Evolutionary conservation across 2,797 vertebrate species (phyloP).

Genomic region (Bryconaethiops microstoma): DNA sequence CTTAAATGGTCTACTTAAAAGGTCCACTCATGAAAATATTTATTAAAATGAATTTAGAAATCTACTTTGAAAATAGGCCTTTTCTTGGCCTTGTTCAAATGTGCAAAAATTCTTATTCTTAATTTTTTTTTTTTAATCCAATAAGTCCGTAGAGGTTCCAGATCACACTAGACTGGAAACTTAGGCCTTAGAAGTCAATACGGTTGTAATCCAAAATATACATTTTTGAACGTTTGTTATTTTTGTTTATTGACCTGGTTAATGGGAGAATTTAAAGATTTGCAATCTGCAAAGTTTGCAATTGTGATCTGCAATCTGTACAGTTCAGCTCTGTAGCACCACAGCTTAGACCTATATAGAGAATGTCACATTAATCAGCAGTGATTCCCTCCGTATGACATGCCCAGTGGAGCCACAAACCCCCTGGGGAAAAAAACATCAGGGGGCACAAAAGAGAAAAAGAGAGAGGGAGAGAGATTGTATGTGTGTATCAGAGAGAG

Average conservation of each 20-base stretch:
- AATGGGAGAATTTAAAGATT: background rate
- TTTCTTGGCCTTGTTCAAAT: background rate
- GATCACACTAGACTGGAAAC: background rate
- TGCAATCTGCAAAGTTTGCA: background rate
- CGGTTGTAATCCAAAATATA: too few relatives aligned
- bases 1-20: background rate
- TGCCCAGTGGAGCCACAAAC: constrained; percentile 15
- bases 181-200: background rate
- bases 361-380: constrained; percentile 43
- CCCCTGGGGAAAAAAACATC: constrained; percentile 6
- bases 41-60: background rate
- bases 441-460: constrained; percentile 1
- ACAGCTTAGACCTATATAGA: constrained; percentile 6
- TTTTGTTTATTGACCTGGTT: background rate
- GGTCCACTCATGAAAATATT: too few relatives aligned
- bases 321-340: background rate
- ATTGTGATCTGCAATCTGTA: background rate
- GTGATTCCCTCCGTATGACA: constrained; percentile 45
- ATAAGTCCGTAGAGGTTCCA: background rate
- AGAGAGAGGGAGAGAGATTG: too few relatives aligned
- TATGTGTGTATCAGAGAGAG: background rate
- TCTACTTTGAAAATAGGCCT: background rate
- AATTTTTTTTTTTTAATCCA: background rate
- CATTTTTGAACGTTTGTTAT: background rate
- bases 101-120: background rate